Percentiles rank a stretch among this genome's conserved stretches.
Evolutionary conservation across 1,140 invertebrate genomes (phyloP).

Genomic region (Aphelenchoides fujianensis): DNA sequence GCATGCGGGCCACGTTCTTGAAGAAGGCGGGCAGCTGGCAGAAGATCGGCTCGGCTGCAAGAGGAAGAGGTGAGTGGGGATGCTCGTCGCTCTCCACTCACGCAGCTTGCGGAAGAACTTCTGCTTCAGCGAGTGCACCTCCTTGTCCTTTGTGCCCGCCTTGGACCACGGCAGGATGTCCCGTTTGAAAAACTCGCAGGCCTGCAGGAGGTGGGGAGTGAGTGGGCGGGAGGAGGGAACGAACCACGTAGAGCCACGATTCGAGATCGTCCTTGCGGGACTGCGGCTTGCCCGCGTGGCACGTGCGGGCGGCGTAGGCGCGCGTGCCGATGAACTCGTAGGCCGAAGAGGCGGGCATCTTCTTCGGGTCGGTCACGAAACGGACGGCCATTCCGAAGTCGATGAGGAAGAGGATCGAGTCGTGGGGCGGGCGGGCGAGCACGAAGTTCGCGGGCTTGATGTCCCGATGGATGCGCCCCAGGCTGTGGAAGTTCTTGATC

Average conservation of each 20-base stretch:
- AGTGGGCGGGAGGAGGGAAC: background rate
- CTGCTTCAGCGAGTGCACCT: background rate
- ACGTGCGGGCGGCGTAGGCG: conserved; percentile 20
- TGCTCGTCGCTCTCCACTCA: background rate
- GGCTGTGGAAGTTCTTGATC: conserved; percentile 22
- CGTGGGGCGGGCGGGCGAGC: background rate
- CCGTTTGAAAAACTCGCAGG: conserved; percentile 6
- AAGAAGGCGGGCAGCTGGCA: background rate
- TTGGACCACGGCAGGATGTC: background rate
- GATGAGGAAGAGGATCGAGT: conserved; percentile 18
- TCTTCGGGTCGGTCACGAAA: conserved; percentile 20
- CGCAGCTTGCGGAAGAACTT: background rate
- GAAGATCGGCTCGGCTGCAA: background rate
- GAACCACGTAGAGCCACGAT: conserved; percentile 32
- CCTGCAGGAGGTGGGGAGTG: background rate
- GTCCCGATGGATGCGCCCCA: conserved; percentile 15
- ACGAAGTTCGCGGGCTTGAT: conserved; percentile 36
- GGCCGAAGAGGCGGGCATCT: conserved; percentile 19
- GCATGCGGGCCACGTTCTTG: background rate
- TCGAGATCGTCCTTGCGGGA: conserved; percentile 30
- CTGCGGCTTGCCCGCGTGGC: conserved; percentile 23
- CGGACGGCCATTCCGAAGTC: conserved; percentile 32
- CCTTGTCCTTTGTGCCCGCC: background rate
- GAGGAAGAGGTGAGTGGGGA: background rate
- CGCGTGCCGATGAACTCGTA: conserved; percentile 31